phyloP scores from a whole-genome alignment of 2,888 invertebrate species.

The Hetaerina titia region DNA sequence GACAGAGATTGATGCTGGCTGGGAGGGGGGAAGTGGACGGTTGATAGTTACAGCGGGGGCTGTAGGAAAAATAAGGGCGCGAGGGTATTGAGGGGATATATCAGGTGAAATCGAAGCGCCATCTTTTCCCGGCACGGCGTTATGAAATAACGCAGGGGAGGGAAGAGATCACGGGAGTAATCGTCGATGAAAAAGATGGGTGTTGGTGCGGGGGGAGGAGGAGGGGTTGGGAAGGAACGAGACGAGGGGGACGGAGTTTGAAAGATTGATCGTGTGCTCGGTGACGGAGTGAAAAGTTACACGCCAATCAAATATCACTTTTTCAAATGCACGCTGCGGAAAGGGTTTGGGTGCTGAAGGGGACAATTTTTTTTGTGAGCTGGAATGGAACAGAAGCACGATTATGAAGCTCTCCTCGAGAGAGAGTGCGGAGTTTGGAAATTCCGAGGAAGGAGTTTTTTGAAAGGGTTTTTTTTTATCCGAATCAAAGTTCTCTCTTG shows the following conservation, averaged over 20 bases:
- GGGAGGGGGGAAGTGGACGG: background rate
- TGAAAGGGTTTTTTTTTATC: background rate
- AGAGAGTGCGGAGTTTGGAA: background rate
- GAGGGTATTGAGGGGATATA: background rate
- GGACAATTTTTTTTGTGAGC: constrained; percentile 2
- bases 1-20: constrained; percentile 20
- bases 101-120: background rate
- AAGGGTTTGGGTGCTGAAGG: background rate
- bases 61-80: background rate
- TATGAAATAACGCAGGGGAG: background rate
- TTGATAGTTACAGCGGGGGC: background rate
- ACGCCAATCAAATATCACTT: constrained; percentile 22
- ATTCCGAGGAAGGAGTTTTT: background rate
- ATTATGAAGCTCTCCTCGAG: background rate
- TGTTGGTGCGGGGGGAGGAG: background rate
- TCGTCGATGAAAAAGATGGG: background rate
- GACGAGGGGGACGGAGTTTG: background rate
- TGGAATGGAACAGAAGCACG: background rate
- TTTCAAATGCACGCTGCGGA: background rate
- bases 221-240: background rate
- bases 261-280: background rate
- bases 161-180: constrained; percentile 6
- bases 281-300: background rate
- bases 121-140: background rate
- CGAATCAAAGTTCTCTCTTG: background rate